Conservation (phyloP, 2,888 invertebrate genomes). For the Drosophila trichaetosa region DNA sequence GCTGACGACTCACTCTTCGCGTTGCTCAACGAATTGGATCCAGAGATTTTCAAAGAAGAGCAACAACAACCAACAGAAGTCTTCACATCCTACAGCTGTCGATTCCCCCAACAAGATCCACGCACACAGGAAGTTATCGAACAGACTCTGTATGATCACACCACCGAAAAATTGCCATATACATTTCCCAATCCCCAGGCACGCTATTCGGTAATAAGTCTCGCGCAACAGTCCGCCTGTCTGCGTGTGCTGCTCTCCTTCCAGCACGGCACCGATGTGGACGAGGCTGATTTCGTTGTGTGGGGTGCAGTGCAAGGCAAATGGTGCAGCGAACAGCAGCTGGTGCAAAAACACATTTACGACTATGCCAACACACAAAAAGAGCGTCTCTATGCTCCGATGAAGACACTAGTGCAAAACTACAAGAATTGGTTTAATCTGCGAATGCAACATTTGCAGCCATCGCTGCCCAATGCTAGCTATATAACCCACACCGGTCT, state of each 20-base stretch:
- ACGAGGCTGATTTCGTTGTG: conserved; percentile 57
- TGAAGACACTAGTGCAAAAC: conserved; percentile 49
- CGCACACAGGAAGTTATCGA: conserved; percentile 62
- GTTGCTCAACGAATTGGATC: conserved; percentile 74
- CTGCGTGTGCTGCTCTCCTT: conserved; percentile 64
- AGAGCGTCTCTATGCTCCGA: conserved; percentile 65
- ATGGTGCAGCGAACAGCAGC: conserved; percentile 60
- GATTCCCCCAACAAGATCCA: conserved; percentile 65
- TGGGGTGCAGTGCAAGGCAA: conserved; percentile 50
- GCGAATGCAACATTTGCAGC: conserved; percentile 34
- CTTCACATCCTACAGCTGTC: conserved; percentile 35
- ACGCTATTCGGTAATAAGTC: conserved; percentile 54
- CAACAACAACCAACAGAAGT: conserved; percentile 20
- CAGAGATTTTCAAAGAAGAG: conserved; percentile 44
- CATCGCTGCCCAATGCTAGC: conserved; percentile 28
- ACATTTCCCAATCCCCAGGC: conserved; percentile 54
- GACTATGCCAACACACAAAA: conserved; percentile 58
- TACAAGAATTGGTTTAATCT: conserved; percentile 71
- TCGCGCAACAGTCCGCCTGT: conserved; percentile 69
- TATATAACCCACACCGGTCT: conserved; percentile 76
- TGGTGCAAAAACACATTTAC: conserved; percentile 63
- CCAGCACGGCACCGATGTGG: conserved; percentile 39
- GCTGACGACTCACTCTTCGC: conserved; percentile 67
- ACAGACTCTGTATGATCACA: conserved; percentile 54
- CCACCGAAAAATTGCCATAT: conserved; percentile 36